Evolutionary conservation across 2,113 vertebrate genomes (phyloP), one percentile per base, ranked within the genome.

Genomic region (Hucho hucho): DNA sequence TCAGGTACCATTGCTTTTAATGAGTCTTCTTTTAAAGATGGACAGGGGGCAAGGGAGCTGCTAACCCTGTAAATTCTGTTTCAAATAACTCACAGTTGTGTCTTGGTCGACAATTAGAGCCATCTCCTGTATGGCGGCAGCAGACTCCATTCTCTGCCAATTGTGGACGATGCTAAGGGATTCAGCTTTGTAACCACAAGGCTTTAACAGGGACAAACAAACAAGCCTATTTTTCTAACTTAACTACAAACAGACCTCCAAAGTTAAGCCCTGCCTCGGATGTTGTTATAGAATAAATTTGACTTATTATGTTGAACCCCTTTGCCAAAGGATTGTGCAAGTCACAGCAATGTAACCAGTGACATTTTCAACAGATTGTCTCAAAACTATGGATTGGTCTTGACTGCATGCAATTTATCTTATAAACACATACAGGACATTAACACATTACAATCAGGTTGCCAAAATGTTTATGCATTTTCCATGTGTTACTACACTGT

Each of bases 11-110:
- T 32, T 16, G 49, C 43, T 69, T 16, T 56, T 20, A 61, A 18
- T 37, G 22, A 56, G 47, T n/a, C 63, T 67, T 75, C 32, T 46
- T 69, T 75, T 69, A 63, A 59, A 75, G 66, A 69, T 24, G 49
- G 49, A 69, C 67, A 61, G 56, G 28, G 46, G 47, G 25, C 18
- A n/a, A 26, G 47, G 46, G 3, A 24, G 28, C 73, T 69, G 29
- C 29, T 25, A 37, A 24, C 70, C 70, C n/a, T 61, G n/a, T 61
- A 59, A 58, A 74, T 65, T 56, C 20, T 28, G 13, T 29, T 26
- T 69, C 47, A 69, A 58, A 69, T 20, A 25, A 24, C 37, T 43
- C 37, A 43, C 32, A 24, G 49, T 53, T 53, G 49, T 53, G 13
- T 53, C 49, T 53, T 68, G 28, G 28, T 29, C 16, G 64, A 25